Base-by-base conservation (phyloP, 2,113 vertebrate species). In the Verasper variegatus region DNA sequence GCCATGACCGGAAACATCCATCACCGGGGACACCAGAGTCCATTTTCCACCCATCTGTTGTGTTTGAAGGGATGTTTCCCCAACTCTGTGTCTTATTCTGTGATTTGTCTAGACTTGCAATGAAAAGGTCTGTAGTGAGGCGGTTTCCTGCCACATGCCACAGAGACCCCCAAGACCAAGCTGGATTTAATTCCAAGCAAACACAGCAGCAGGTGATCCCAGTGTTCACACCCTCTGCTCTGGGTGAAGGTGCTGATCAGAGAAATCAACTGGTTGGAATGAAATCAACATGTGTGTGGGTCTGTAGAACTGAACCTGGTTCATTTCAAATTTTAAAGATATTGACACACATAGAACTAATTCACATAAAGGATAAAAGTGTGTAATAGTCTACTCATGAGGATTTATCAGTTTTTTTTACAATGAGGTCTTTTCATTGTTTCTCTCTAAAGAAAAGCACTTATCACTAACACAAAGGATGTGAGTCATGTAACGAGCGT, bases 171-270 rank as follows among this genome's bases (percentile, higher is more conserved):
- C 51, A 67, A 45, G 17, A 67, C 68, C 69, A 70, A 65, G 37
- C 64, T 35, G 35, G 70, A 67, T 80, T 74, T 66, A n/a, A 66
- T 66, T 71, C 56, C 65, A 71, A 42, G 65, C 65, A 71, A 85
- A 82, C 86, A 67, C 71, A 66, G 64, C 37, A 55, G 75, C 82
- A 79, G 85, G 52, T 80, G 68, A 87, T 84, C 82, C 70, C 26
- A 74, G 68, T 84, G 75, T 82, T 79, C 84, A 73, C 58, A 65
- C 24, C 65, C 60, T 70, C 23, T 61, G 77, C 69, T 74, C 56
- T 71, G 67, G 73, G 67, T 85, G 64, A 80, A 82, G 72, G 69
- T 84, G 35, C 68, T 82, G 67, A 84, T 87, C 79, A 74, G 79
- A 76, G 68, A 69, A 79, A 83, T 84, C 85, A 70, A 47, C 55